Evolutionary conservation across 2,797 vertebrate genomes (phyloP), one percentile per base, ranked within the genome.

Genomic region (Microctenopoma lineatum): DNA sequence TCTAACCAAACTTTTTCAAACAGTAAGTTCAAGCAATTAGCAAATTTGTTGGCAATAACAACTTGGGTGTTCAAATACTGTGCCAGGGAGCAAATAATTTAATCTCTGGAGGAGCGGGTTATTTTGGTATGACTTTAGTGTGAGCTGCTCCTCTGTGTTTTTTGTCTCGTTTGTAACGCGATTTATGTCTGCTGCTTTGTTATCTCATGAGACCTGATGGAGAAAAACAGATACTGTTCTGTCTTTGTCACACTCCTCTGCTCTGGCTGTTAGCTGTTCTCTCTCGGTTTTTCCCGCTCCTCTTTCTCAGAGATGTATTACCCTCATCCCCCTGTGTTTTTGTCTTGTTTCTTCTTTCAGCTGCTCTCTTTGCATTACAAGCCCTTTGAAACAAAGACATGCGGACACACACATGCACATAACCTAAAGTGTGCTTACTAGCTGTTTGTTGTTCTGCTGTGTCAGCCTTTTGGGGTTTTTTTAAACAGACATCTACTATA

Each of bases 131-230:
- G 62, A 76, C 83, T 83, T 82, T 70, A 70, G 66, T 79, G 70
- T 70, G 58, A 70, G 57, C 44, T 57, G 60, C 79, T 79, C 48
- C 66, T 85, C 26, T 53, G 57, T 68, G 70, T 54, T 79, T 84
- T 81, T 63, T 83, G 71, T 84, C 73, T 79, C 50, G 62, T 83
- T 81, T 89, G 78, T 67, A 76, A 72, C 47, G 46, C 32, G 39
- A 75, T 87, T 84, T 73, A 84, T 80, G 83, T 87, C 64, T 60
- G 69, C 76, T 80, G 70, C 80, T 80, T 76, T 87, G 76, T 81
- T 87, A 87, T 90, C 87, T 88, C 82, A 75, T 75, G 81, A 85
- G 85, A 84, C 78, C 61, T 71, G 80, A 87, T 84, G 79, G 64
- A 75, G 66, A 77, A 72, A 82, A 88, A 84, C 47, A 65, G 70